Conservation (phyloP, 2,113 vertebrate genomes). For the Manacus vitellinus region DNA sequence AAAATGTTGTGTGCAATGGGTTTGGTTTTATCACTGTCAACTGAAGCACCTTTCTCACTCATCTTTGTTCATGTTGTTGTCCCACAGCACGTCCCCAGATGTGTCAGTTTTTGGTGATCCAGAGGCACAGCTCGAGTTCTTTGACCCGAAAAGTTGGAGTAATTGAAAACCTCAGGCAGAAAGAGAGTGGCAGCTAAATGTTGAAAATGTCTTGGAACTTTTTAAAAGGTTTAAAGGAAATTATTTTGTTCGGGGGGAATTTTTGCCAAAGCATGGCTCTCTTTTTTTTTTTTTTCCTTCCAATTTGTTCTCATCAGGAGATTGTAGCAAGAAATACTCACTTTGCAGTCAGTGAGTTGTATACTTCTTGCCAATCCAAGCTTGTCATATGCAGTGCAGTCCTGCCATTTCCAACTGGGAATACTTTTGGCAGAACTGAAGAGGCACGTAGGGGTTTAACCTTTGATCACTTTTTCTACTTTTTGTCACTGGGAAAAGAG, state of each 20-base stretch:
- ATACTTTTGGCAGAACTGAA: background rate
- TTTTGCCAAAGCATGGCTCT: background rate
- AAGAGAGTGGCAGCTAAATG: background rate
- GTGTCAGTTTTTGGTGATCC: background rate
- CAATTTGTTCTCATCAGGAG: background rate
- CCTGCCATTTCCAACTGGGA: background rate
- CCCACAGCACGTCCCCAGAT: background rate
- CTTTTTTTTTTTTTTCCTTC: background rate
- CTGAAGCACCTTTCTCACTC: conserved; percentile 29
- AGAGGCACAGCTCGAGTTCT: background rate
- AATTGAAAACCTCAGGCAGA: background rate
- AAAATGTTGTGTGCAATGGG: background rate
- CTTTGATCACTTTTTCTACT: conserved; percentile 6
- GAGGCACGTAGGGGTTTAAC: conserved; percentile 15
- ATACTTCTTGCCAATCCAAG: background rate
- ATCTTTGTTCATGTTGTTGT: background rate
- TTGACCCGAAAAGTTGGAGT: background rate
- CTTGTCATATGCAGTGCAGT: background rate
- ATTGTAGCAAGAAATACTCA: background rate
- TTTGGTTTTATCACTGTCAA: background rate
- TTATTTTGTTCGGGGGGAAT: background rate
- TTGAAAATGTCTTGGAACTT: background rate
- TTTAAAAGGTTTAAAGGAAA: background rate
- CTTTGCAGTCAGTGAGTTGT: background rate
- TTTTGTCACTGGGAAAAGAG: conserved; percentile 17